phyloP scores from a whole-genome alignment of 2,888 invertebrate genomes.

The Pristionchus arcanus region DNA sequence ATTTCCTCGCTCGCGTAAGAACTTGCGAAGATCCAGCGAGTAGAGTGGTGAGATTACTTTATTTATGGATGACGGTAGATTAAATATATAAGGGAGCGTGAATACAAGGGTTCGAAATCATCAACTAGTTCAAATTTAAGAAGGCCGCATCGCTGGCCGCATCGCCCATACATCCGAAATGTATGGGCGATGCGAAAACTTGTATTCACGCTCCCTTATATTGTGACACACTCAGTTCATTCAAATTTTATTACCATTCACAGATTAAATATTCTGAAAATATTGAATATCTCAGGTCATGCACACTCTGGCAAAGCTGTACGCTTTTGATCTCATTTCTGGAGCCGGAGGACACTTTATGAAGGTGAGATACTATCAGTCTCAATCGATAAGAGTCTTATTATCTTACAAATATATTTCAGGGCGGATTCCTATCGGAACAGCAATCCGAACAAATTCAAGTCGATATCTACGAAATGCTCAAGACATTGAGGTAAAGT shows the following conservation, averaged over 20 bases:
- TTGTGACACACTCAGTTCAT: no score
- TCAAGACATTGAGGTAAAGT: conserved; percentile 29
- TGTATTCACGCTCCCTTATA: no score
- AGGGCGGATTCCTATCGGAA: conserved; percentile 70
- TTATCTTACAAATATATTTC: conserved; percentile 45
- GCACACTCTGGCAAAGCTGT: conserved; percentile 60
- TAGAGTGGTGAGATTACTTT: neutral
- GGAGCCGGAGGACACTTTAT: conserved; percentile 65
- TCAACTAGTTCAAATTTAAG: no score
- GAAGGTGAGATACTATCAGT: conserved; percentile 56
- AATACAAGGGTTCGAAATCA: no score
- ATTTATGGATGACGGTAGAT: neutral
- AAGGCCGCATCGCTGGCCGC: no score
- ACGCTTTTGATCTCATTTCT: conserved; percentile 68
- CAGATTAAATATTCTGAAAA: neutral
- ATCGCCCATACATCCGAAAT: no score
- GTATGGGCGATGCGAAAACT: no score
- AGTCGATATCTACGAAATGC: conserved; percentile 51
- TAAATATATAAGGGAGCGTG: neutral
- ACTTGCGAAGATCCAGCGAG: conserved; percentile 81
- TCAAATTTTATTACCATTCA: no score
- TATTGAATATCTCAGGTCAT: neutral
- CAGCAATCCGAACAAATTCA: conserved; percentile 66
- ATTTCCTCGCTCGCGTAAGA: conserved; percentile 82
- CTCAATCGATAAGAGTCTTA: neutral